A percentile compares a stretch with the other conserved stretches of the same genome.
Evolutionary conservation across 2,797 vertebrate genomes (phyloP).

Genomic region (Notamacropus eugenii): DNA sequence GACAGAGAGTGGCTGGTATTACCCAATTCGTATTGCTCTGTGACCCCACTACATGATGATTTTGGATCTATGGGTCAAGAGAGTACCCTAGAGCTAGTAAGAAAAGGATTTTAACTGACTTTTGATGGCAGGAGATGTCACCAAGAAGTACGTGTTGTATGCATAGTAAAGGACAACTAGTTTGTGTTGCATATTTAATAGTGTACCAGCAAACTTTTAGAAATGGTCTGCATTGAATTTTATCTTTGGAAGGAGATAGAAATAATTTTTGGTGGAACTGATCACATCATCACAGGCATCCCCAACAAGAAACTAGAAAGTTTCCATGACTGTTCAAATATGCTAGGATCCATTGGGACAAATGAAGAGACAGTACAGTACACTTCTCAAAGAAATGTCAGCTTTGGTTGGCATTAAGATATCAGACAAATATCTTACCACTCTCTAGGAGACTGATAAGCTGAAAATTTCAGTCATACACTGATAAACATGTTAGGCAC

Average conservation of each 20-base stretch:
- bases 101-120: too few species aligned
- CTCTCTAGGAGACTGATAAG: not conserved
- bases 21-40: not conserved
- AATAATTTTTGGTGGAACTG: not conserved
- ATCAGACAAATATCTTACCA: not conserved
- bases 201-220: too few species aligned
- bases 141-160: too few species aligned
- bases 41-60: not conserved
- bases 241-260: too few species aligned
- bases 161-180: too few species aligned
- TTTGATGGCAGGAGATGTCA: too few species aligned
- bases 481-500: not conserved
- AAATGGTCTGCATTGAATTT: too few species aligned
- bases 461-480: not conserved
- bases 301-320: not conserved
- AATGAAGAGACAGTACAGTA: not conserved
- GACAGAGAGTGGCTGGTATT: too few species aligned
- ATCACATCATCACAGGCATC: not conserved
- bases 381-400: not conserved
- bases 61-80: not conserved
- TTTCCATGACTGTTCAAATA: not conserved
- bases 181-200: too few species aligned
- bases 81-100: not conserved
- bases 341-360: not conserved
- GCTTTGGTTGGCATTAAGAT: not conserved